Conservation (phyloP, 2,797 vertebrate species). For the Chelon labrosus region DNA sequence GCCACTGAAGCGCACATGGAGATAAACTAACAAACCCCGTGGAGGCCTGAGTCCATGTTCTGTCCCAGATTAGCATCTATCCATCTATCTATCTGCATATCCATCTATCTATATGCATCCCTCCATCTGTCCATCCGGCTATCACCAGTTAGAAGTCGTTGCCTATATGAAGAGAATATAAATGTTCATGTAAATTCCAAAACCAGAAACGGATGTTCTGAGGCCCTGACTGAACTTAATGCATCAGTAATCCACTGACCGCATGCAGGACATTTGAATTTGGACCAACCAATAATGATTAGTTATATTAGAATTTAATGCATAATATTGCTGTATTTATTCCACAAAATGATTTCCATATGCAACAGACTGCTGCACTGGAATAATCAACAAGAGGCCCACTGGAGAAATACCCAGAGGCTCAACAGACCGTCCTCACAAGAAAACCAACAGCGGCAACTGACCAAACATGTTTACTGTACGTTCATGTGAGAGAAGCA, state of each 20-base stretch:
- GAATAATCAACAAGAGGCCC: too few species aligned
- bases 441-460: too few species aligned
- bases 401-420: too few species aligned
- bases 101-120: neutral
- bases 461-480: too few species aligned
- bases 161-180: neutral
- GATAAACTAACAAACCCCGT: conserved; percentile 48
- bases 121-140: neutral
- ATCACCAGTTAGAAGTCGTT: neutral
- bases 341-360: neutral
- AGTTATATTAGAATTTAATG: too few species aligned
- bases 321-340: neutral
- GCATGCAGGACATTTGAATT: neutral
- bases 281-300: neutral
- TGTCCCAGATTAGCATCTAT: conserved; percentile 62
- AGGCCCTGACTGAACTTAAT: conserved; percentile 15
- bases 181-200: neutral
- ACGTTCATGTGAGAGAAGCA: too few species aligned
- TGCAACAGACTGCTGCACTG: neutral
- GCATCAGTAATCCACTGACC: conserved; percentile 1
- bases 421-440: too few species aligned
- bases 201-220: neutral
- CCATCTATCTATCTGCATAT: conserved; percentile 4
- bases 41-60: conserved; percentile 53
- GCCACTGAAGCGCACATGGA: conserved; percentile 58